Percentiles rank a stretch among this genome's conserved stretches.
phyloP scores from a whole-genome alignment of 2,888 invertebrate genomes.

The Mesochorus sp. region DNA sequence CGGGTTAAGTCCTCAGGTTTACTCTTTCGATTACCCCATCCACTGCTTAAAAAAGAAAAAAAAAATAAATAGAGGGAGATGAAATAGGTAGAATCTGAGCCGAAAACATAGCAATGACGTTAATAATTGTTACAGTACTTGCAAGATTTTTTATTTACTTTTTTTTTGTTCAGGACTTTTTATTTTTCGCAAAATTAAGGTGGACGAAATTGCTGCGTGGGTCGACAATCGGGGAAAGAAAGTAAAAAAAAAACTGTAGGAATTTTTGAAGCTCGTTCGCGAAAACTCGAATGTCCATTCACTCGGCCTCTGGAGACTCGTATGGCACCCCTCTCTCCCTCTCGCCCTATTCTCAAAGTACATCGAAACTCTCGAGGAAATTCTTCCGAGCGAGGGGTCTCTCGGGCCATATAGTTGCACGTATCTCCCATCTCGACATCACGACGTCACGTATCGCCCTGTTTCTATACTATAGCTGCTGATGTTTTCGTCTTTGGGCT shows the following conservation, averaged over 20 bases:
- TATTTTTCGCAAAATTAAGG: slow-evolving; percentile 20
- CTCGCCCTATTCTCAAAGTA: too few species aligned
- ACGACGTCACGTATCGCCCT: slow-evolving; percentile 47
- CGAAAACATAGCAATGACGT: too few species aligned
- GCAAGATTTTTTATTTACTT: background rate
- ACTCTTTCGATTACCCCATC: slow-evolving; percentile 76
- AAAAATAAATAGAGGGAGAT: too few species aligned
- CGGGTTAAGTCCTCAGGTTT: slow-evolving; percentile 76
- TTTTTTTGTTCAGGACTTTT: background rate
- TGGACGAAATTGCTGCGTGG: too few species aligned
- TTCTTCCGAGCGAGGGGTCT: slow-evolving; percentile 48
- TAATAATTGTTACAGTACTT: too few species aligned
- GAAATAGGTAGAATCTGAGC: too few species aligned
- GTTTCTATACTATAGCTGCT: slow-evolving; percentile 12
- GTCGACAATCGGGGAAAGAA: slow-evolving; percentile 10
- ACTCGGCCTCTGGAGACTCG: slow-evolving; percentile 35
- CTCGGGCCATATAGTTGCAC: slow-evolving; percentile 22
- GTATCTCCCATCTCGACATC: slow-evolving; percentile 45
- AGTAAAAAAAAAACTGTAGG: background rate
- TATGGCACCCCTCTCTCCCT: slow-evolving; percentile 17
- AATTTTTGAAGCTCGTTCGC: slow-evolving; percentile 31
- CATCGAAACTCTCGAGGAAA: slow-evolving; percentile 35
- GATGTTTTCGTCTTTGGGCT: slow-evolving; percentile 38
- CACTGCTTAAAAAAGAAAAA: too few species aligned
- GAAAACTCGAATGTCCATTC: slow-evolving; percentile 50